phyloP scores from a whole-genome alignment of 2,113 vertebrate genomes.

The Raphicerus campestris region DNA sequence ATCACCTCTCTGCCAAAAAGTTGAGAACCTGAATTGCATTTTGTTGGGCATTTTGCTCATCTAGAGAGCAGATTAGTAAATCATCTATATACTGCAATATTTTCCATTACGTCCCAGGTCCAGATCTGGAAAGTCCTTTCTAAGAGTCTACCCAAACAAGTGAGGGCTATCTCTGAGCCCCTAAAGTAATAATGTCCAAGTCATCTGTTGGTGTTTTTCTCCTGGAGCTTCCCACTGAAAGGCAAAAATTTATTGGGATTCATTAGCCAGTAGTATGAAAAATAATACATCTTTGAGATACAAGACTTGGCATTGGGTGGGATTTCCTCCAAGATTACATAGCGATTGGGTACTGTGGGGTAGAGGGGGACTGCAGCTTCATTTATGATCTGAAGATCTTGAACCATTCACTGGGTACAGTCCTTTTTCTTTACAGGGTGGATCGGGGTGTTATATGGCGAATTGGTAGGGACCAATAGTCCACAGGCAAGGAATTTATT shows the following conservation, averaged over 20 bases:
- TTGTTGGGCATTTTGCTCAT: background rate
- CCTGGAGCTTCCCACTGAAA: background rate
- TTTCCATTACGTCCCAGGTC: background rate
- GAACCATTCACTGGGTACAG: background rate
- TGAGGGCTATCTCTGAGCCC: background rate
- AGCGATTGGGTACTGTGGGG: background rate
- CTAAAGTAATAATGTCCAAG: background rate
- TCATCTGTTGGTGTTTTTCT: background rate
- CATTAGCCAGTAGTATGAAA: background rate
- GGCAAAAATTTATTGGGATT: background rate
- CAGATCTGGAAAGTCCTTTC: background rate
- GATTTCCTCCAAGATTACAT: background rate
- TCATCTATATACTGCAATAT: background rate
- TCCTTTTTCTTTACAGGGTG: background rate
- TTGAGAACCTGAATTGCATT: background rate
- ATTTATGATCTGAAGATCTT: background rate
- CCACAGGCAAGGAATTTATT: background rate
- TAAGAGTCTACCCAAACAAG: background rate
- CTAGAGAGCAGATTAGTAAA: background rate
- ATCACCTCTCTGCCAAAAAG: background rate
- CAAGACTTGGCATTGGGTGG: background rate
- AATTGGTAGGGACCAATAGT: background rate
- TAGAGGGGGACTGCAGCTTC: background rate
- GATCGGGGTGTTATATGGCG: rapidly evolving
- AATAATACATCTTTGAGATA: background rate